A percentile compares a stretch with the other conserved stretches of the same genome.
Evolutionary conservation across 2,888 invertebrate species (phyloP).

Genomic region (Drosophila atroscutellata): DNA sequence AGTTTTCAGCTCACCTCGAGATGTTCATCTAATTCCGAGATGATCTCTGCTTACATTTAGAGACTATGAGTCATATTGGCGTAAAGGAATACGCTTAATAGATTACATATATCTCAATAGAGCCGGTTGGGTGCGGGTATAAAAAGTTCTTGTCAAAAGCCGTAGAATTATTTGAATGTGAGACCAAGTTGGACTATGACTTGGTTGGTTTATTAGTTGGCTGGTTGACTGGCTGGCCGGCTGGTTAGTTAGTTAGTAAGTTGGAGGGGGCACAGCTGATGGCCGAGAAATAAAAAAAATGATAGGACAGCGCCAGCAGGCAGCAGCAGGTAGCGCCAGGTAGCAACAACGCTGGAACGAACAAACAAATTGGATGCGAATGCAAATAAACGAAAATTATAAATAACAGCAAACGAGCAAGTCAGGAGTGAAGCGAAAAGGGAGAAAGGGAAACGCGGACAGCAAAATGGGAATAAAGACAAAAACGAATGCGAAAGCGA

Average conservation of each 20-base stretch:
- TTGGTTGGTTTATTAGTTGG: constrained; percentile 24
- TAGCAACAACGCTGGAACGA: constrained; percentile 37
- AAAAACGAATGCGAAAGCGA: constrained; percentile 30
- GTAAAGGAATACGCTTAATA: background rate
- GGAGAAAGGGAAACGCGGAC: constrained; percentile 30
- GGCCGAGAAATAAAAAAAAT: constrained; percentile 58
- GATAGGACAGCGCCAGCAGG: constrained; percentile 23
- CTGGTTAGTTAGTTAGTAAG: background rate
- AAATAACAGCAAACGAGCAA: constrained; percentile 74
- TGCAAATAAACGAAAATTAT: constrained; percentile 83
- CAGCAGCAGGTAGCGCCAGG: constrained; percentile 30
- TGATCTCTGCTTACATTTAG: background rate
- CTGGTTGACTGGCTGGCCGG: background rate
- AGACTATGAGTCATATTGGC: background rate
- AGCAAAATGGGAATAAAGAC: constrained; percentile 35
- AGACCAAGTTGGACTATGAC: constrained; percentile 26
- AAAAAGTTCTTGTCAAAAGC: constrained; percentile 27
- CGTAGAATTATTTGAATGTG: constrained; percentile 27
- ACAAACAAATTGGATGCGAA: constrained; percentile 82
- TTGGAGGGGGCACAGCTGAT: constrained; percentile 6
- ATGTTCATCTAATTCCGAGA: background rate
- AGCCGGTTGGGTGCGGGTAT: constrained; percentile 17
- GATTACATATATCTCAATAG: background rate
- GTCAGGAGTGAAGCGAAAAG: constrained; percentile 26
- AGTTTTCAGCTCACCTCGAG: background rate